Conservation (phyloP, 2,888 invertebrate species). For the Cabera pusaria region DNA sequence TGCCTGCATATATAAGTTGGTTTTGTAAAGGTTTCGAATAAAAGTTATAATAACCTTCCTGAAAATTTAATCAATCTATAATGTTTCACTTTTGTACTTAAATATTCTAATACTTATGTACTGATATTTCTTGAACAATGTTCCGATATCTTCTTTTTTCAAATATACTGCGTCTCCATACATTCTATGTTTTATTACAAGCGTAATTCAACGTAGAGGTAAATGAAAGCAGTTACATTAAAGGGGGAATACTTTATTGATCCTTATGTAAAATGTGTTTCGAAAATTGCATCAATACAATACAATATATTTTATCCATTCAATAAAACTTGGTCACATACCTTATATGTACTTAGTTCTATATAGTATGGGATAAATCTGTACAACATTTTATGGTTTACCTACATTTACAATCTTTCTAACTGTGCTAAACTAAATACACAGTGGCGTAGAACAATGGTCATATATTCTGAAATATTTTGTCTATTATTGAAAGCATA, state of each 20-base stretch:
- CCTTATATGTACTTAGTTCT: conserved; percentile 72
- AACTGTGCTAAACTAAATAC: conserved; percentile 63
- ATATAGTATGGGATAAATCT: conserved; percentile 64
- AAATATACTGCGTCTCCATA: conserved; percentile 15
- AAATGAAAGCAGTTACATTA: conserved; percentile 56
- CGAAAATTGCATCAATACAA: conserved; percentile 81
- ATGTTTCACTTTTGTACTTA: conserved; percentile 25
- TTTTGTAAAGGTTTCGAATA: conserved; percentile 12
- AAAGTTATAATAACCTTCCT: conserved; percentile 15
- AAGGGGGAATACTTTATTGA: conserved; percentile 81
- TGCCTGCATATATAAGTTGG: not conserved
- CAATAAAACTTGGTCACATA: conserved; percentile 76
- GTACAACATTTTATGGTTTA: conserved; percentile 71
- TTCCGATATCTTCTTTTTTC: conserved; percentile 18
- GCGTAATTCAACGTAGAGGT: conserved; percentile 21
- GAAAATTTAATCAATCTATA: conserved; percentile 37
- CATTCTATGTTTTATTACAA: too few species aligned
- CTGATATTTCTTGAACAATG: conserved; percentile 14
- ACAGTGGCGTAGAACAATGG: conserved; percentile 32
- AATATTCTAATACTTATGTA: conserved; percentile 10
- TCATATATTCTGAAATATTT: conserved; percentile 12
- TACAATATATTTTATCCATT: conserved; percentile 78
- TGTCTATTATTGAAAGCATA: too few species aligned
- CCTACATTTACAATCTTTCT: conserved; percentile 64
- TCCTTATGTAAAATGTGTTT: conserved; percentile 81